Evolutionary conservation across 2,113 vertebrate species (phyloP).

Genomic region (Chionomys nivalis): DNA sequence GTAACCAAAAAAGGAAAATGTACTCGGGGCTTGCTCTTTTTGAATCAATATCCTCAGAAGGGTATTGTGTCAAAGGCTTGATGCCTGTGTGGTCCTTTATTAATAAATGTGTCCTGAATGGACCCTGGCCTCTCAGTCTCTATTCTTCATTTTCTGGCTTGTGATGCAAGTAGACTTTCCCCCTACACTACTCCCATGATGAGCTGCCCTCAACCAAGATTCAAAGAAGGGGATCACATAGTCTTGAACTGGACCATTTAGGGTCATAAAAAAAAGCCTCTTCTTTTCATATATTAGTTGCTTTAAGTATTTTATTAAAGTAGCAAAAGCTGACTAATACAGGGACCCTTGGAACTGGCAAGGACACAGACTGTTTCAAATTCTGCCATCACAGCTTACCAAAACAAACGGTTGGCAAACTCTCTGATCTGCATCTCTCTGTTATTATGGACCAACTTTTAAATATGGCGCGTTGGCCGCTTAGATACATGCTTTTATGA

Average conservation of each 20-base stretch:
- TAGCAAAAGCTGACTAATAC: not conserved
- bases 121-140: not conserved
- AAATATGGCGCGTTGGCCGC: not conserved
- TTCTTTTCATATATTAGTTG: not conserved
- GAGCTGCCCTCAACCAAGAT: not conserved
- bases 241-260: not conserved
- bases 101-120: too few species aligned
- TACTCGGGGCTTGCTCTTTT: not conserved
- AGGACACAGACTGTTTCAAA: not conserved
- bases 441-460: not conserved
- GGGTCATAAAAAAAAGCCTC: not conserved
- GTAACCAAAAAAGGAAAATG: constrained; percentile 40
- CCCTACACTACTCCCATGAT: not conserved
- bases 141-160: not conserved
- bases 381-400: not conserved
- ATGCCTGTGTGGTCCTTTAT: not conserved
- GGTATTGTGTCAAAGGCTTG: not conserved
- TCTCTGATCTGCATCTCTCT: not conserved
- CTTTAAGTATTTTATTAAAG: not conserved
- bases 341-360: not conserved
- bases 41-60: not conserved
- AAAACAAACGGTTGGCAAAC: not conserved
- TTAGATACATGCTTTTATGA: not conserved
- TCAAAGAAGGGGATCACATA: not conserved
- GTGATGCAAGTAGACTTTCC: not conserved